These are phyloP conservation scores for Haemorhous mexicanus DNA, from an alignment of 2,113 vertebrate species.

Conservation along the genomic window DNA sequence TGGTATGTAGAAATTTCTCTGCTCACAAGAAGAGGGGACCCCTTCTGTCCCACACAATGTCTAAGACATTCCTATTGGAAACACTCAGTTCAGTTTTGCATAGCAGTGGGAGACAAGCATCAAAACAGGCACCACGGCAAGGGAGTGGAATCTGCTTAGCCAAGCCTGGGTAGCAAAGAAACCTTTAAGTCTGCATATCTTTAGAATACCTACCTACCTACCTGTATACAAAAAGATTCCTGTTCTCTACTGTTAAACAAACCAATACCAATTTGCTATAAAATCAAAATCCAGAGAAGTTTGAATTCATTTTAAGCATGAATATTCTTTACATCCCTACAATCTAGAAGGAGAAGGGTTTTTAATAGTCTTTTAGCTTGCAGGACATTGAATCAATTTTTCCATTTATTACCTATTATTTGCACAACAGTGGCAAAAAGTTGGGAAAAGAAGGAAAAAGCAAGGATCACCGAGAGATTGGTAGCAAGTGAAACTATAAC, in stretches of 20 bases:
- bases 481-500: background rate
- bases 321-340: background rate
- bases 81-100: fast-evolving
- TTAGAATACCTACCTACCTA: background rate
- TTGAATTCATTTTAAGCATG: background rate
- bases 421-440: background rate
- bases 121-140: background rate
- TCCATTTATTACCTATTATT: background rate
- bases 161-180: background rate
- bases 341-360: background rate
- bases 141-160: background rate
- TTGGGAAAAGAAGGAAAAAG: background rate
- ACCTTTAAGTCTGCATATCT: background rate
- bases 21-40: background rate
- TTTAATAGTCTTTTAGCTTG: background rate
- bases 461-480: background rate
- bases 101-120: background rate
- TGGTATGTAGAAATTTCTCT: background rate
- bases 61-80: background rate
- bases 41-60: background rate
- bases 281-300: background rate
- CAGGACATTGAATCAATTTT: background rate
- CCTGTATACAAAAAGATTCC: background rate
- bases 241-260: background rate
- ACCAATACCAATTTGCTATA: background rate